Percentiles rank a stretch among this genome's conserved stretches.
These are phyloP conservation scores for Petrocephalus sullivani DNA, from an alignment of 2,797 vertebrate species.

Conservation along the genomic window DNA sequence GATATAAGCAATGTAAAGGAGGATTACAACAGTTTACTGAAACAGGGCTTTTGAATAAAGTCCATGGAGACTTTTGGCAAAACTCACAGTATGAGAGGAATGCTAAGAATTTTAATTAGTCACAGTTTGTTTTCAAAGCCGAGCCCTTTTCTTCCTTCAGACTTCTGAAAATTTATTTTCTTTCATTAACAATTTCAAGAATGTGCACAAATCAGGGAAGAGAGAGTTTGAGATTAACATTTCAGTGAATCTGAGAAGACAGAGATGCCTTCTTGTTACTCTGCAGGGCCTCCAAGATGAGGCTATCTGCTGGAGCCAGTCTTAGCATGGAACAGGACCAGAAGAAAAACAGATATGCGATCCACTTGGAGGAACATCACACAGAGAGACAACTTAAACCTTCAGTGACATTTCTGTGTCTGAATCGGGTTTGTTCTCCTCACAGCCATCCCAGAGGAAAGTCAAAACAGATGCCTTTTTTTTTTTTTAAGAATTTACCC, in stretches of 20 bases:
- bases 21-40: constrained; percentile 68
- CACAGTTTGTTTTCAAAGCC: constrained; percentile 54
- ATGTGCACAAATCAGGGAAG: constrained; percentile 21
- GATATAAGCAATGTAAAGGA: constrained; percentile 54
- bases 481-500: neutral
- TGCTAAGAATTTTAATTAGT: constrained; percentile 68
- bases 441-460: neutral
- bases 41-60: constrained; percentile 58
- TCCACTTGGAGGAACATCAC: constrained; percentile 2
- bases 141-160: constrained; percentile 42
- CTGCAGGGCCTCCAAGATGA: constrained; percentile 14
- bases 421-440: neutral
- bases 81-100: constrained; percentile 61
- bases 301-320: constrained; percentile 8
- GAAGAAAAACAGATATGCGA: constrained; percentile 17
- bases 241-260: neutral
- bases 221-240: constrained; percentile 30
- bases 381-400: neutral
- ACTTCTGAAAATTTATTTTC: constrained; percentile 34
- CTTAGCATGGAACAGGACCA: neutral
- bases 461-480: neutral
- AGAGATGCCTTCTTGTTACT: neutral
- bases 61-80: constrained; percentile 58
- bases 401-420: neutral
- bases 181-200: constrained; percentile 37